Conservation (phyloP, 2,113 vertebrate species). For the Otis tarda region DNA sequence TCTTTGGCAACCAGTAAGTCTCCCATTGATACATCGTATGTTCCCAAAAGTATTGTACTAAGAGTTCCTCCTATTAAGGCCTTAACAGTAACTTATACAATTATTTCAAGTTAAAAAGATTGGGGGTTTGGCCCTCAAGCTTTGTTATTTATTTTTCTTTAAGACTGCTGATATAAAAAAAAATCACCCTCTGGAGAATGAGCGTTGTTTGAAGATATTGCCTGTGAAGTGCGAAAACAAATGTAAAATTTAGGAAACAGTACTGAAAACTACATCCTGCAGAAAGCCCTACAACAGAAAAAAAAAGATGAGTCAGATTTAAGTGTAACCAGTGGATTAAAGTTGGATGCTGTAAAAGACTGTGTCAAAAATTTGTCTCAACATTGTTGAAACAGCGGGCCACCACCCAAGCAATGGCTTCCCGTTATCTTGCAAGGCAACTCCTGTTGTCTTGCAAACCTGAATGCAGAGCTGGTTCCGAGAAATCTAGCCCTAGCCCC, state of each 20-base stretch:
- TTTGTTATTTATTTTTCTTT: neutral
- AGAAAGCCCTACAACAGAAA: neutral
- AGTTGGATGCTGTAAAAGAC: too few relatives aligned
- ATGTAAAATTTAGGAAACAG: neutral
- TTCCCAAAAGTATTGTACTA: neutral
- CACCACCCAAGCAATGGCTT: too few relatives aligned
- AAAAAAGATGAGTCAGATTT: neutral
- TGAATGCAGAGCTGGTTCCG: too few relatives aligned
- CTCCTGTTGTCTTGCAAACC: too few relatives aligned
- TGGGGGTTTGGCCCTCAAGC: neutral
- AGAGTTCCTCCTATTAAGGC: neutral
- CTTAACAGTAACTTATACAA: neutral
- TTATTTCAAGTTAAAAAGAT: neutral
- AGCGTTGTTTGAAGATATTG: neutral
- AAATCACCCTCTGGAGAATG: neutral
- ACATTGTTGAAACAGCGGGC: too few relatives aligned
- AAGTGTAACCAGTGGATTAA: too few relatives aligned
- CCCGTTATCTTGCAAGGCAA: too few relatives aligned
- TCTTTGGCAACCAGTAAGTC: neutral
- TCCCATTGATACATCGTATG: neutral
- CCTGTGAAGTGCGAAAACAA: neutral
- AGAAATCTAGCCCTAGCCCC: too few relatives aligned
- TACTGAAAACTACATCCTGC: neutral
- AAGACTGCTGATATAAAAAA: neutral
- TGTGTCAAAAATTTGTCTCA: too few relatives aligned